Evolutionary conservation across 2,113 vertebrate genomes (phyloP), one percentile per base, ranked within the genome.

Genomic region (Ailuropoda melanoleuca): DNA sequence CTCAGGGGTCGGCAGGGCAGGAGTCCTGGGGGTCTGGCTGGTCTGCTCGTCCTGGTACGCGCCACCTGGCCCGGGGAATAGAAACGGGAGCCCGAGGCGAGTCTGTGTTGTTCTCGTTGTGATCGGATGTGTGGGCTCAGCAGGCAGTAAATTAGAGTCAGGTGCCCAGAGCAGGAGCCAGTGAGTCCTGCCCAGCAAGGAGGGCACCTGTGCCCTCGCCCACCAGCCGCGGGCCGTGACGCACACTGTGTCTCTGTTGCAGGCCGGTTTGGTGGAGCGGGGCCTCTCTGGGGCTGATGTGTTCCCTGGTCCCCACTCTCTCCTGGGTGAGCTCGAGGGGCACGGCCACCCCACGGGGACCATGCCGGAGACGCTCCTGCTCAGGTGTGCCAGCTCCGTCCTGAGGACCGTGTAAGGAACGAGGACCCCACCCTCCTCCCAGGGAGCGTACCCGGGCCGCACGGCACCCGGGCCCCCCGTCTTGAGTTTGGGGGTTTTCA

Each of bases 381-480:
- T 98, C 96, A 95, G 97, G 98, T 68, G 91, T 15, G 86, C 97
- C 74, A 23, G 95, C 91, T 78, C 68, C 95, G 3, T 92, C 93
- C 95, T 98, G 85, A 98, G 89, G 96, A 98, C 96, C 0, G 29
- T 53, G 98, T 98, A 98, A 98, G 97, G 88, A 97, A 92, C 55
- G 2, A 72, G 75, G 74, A 6, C 11, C 58, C 77, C 26, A 8
- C 56, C 55, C 50, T 19, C 21, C 56, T 43, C 43, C 64, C 50
- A 24, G 48, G 37, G 88, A 64, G 10, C 55, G 43, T 17, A 43
- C 68, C 31, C 15, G 8, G n/a, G 43, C 46, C 8, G 10, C 18
- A 2, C 0, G 7, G 77, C 10, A 31, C 37, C 37, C 4, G 5
- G 77, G 50, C 37, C 55, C 50, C 37, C 19, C 14, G 48, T 14